Percentiles rank a stretch among this genome's conserved stretches.
These are phyloP conservation scores for Campylomormyrus tamandua DNA, from an alignment of 2,113 vertebrate genomes.

Conservation along the genomic window DNA sequence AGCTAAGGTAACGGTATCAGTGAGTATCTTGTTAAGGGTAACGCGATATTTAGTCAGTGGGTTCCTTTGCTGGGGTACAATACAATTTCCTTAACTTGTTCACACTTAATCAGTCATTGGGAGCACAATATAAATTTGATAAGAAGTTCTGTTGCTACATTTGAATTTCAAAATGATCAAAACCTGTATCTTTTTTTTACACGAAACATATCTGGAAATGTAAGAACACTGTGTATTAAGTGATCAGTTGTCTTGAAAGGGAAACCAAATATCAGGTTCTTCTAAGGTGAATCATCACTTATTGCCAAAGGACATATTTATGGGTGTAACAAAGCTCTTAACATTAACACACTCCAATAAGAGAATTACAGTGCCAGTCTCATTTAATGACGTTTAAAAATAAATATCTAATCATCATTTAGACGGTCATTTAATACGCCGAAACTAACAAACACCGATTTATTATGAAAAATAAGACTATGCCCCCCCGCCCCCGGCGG, in stretches of 20 bases:
- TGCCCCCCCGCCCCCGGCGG: not conserved
- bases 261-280: not conserved
- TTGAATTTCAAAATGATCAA: not conserved
- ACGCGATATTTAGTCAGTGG: not conserved
- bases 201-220: not conserved
- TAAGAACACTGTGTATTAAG: not conserved
- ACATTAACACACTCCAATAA: not conserved
- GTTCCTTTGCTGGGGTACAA: not conserved
- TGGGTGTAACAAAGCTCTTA: not conserved
- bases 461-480: not conserved
- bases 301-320: not conserved
- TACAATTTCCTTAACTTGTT: not conserved
- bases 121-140: not conserved
- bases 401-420: not conserved
- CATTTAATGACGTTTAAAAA: not conserved
- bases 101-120: not conserved
- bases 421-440: not conserved
- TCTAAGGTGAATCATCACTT: not conserved
- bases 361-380: not conserved
- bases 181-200: not conserved
- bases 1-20: not conserved
- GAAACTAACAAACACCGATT: not conserved
- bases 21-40: slow-evolving; percentile 5
- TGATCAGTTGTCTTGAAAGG: not conserved
- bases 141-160: not conserved